Conservation (phyloP, 2,113 vertebrate genomes). For the Helogale parvula region DNA sequence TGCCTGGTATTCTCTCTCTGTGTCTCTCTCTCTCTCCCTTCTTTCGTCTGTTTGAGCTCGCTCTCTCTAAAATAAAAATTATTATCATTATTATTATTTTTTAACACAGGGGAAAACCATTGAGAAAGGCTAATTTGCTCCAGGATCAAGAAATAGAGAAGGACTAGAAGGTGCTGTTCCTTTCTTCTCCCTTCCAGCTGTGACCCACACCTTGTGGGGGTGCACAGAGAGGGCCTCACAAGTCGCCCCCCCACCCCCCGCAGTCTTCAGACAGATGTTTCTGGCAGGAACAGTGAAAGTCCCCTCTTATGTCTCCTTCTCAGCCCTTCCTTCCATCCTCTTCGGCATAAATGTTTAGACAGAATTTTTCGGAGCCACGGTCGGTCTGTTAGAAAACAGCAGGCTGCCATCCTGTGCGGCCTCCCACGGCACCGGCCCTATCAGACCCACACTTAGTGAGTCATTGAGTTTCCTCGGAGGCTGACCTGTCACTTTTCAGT, state of each 20-base stretch:
- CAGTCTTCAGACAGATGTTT: not conserved
- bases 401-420: accelerated
- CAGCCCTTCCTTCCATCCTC: not conserved
- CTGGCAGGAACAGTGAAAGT: not conserved
- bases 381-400: not conserved
- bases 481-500: not conserved
- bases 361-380: not conserved
- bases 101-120: not conserved
- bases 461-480: not conserved
- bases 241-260: no score
- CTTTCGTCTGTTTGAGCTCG: no score
- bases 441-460: not conserved
- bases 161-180: no score
- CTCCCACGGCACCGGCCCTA: not conserved
- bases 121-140: no score
- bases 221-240: no score
- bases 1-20: no score
- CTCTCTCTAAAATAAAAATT: no score
- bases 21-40: no score
- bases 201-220: not conserved
- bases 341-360: not conserved
- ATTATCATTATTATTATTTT: no score
- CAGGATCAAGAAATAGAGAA: not conserved
- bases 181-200: not conserved
- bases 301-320: not conserved